These are phyloP conservation scores for Ganaspis sp. DNA, from an alignment of 1,140 invertebrate genomes.

Conservation along the genomic window DNA sequence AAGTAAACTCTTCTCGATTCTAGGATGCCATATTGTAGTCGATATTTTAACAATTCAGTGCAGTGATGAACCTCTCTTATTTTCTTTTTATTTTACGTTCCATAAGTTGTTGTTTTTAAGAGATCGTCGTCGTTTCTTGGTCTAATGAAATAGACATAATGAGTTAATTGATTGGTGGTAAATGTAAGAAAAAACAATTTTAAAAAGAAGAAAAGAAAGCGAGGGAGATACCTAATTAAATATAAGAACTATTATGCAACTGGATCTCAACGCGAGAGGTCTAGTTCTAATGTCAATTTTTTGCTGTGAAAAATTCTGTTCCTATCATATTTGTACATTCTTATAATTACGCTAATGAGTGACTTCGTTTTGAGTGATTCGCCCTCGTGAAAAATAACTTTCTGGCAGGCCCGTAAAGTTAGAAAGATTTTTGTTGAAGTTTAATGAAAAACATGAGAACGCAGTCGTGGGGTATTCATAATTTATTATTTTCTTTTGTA, in stretches of 20 bases:
- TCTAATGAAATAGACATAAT: conserved; percentile 7
- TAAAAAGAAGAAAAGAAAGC: not conserved
- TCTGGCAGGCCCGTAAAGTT: conserved; percentile 23
- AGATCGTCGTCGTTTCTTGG: conserved; percentile 6
- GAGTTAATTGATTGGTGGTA: conserved; percentile 1
- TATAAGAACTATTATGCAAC: not conserved
- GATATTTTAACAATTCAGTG: conserved; percentile 30
- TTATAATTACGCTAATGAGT: conserved; percentile 29
- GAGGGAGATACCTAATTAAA: conserved; percentile 11
- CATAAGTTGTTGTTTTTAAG: conserved; percentile 11
- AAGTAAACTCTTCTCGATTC: conserved; percentile 12
- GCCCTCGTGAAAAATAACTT: conserved; percentile 28
- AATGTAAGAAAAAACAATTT: conserved; percentile 3
- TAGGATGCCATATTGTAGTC: conserved; percentile 26
- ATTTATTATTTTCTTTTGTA: conserved; percentile 9
- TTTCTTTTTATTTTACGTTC: conserved; percentile 1
- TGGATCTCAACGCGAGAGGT: conserved; percentile 25
- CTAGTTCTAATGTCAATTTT: not conserved
- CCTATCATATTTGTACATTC: conserved; percentile 15
- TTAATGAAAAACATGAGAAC: not conserved
- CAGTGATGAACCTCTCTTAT: conserved; percentile 28
- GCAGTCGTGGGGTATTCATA: conserved; percentile 1
- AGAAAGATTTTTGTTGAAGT: not conserved
- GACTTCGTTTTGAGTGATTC: conserved; percentile 28
- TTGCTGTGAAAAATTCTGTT: conserved; percentile 25